Percentiles rank a stretch among this genome's conserved stretches.
Conservation (phyloP, 1,140 invertebrate species). For the Heliothis virescens region DNA sequence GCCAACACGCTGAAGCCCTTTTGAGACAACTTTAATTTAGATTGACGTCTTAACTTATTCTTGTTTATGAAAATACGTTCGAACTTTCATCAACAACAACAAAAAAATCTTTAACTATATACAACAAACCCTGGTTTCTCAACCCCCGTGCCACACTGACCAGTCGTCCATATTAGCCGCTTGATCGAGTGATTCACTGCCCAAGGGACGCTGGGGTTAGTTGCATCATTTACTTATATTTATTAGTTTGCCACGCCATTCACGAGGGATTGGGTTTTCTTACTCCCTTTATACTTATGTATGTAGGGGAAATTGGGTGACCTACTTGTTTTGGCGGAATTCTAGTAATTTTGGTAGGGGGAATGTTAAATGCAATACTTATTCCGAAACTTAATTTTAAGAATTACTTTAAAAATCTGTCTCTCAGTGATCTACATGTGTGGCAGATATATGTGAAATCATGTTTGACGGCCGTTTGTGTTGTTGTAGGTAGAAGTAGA, state of each 20-base stretch:
- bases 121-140: background rate
- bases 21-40: too few relatives aligned
- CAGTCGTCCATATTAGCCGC: background rate
- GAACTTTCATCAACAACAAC: background rate
- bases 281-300: background rate
- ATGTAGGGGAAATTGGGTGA: background rate
- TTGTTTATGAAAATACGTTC: too few relatives aligned
- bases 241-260: background rate
- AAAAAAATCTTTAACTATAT: background rate
- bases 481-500: too few relatives aligned
- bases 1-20: too few relatives aligned
- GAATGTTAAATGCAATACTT: too few relatives aligned
- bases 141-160: background rate
- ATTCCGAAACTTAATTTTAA: too few relatives aligned
- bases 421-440: too few relatives aligned
- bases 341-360: too few relatives aligned
- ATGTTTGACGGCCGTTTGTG: too few relatives aligned
- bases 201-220: background rate
- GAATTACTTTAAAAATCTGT: too few relatives aligned
- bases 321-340: background rate
- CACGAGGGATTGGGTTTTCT: background rate
- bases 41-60: too few relatives aligned
- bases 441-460: too few relatives aligned
- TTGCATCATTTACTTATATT: slow-evolving; percentile 21
- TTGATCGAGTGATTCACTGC: slow-evolving; percentile 34